phyloP scores from a whole-genome alignment of 2,113 vertebrate species.

The Acanthisitta chloris region DNA sequence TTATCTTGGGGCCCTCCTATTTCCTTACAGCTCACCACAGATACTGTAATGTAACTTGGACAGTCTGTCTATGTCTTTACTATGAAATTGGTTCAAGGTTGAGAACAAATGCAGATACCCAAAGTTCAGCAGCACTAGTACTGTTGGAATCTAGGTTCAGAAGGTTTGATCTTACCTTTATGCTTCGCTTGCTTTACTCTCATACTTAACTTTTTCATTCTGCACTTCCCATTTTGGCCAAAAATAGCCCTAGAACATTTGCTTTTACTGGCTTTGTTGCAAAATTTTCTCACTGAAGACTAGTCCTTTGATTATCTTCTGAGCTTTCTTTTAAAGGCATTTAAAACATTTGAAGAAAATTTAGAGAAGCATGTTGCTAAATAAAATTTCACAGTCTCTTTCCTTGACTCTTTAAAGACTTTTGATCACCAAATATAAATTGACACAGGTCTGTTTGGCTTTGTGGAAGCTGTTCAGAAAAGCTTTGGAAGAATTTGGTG shows the following conservation, averaged over 20 bases:
- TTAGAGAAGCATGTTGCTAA: background rate
- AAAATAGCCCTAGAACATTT: background rate
- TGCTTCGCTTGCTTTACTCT: background rate
- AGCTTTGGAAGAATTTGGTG: background rate
- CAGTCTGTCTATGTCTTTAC: background rate
- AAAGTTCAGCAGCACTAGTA: background rate
- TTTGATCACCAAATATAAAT: background rate
- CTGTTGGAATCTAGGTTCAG: conserved; percentile 18
- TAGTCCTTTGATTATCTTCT: background rate
- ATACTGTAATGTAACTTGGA: background rate
- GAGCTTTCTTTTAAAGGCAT: background rate
- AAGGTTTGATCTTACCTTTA: background rate
- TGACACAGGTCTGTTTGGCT: background rate
- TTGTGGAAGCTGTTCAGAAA: background rate
- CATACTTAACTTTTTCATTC: background rate
- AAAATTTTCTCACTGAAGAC: background rate
- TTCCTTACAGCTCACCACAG: conserved; percentile 31
- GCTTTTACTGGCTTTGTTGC: background rate
- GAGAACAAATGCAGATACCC: background rate
- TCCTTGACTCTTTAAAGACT: background rate
- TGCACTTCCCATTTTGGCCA: background rate
- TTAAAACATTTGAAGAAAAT: background rate
- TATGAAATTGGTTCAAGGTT: conserved; percentile 26
- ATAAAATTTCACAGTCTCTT: background rate
- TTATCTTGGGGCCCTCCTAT: conserved; percentile 1